These are phyloP conservation scores for Motacilla tschutschensis DNA, from an alignment of 2,113 vertebrate species.

Conservation along the genomic window DNA sequence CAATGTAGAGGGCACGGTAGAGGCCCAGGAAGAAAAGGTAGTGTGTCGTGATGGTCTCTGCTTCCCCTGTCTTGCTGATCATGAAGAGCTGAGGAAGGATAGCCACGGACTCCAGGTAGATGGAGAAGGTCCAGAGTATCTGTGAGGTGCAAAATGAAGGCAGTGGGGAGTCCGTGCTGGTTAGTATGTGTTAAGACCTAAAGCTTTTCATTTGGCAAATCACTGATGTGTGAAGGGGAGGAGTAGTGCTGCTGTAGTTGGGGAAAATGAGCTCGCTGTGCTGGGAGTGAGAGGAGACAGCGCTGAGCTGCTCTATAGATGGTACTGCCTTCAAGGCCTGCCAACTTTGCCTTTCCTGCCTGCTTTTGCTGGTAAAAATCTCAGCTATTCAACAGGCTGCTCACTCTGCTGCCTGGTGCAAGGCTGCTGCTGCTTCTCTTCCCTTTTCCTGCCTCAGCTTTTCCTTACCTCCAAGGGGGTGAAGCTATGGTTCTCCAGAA, in stretches of 20 bases:
- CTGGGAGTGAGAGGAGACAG: background rate
- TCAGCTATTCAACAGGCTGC: background rate
- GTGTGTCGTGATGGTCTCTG: conserved; percentile 95
- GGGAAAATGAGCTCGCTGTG: background rate
- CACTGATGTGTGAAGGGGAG: background rate
- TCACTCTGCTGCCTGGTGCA: background rate
- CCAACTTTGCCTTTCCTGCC: background rate
- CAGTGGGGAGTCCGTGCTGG: background rate
- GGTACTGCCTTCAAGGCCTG: background rate
- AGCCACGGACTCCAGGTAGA: conserved; percentile 94
- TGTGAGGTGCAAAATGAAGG: conserved; percentile 43
- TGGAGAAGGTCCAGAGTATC: conserved; percentile 98
- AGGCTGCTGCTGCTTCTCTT: background rate
- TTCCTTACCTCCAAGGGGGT: conserved; percentile 86
- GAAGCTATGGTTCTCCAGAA: conserved; percentile 91
- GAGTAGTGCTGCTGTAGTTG: background rate
- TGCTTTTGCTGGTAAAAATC: background rate
- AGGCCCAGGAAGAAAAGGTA: conserved; percentile 96
- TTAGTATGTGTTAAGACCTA: background rate
- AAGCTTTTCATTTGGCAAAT: background rate
- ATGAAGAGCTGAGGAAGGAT: conserved; percentile 97
- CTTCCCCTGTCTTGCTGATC: conserved; percentile 96
- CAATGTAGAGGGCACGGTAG: conserved; percentile 91
- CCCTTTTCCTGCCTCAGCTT: background rate
- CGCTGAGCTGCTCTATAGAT: background rate